These are phyloP conservation scores for Tryphoninae sp. DNA, from an alignment of 2,888 invertebrate species.

Conservation along the genomic window DNA sequence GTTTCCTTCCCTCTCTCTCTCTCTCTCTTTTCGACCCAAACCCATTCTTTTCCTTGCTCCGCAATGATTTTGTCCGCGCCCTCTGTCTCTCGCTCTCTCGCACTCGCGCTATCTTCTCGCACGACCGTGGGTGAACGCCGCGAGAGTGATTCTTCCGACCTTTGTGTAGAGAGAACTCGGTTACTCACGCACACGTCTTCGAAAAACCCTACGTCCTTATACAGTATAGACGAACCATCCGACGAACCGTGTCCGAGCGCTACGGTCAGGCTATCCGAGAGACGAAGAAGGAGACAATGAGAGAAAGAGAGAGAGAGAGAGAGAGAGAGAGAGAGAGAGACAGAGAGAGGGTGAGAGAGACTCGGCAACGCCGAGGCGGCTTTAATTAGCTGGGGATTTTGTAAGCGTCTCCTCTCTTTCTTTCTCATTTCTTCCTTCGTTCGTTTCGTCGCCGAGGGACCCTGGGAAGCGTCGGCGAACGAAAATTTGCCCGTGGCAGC, in stretches of 20 bases:
- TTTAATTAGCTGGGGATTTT: constrained; percentile 78
- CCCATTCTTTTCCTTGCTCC: constrained; percentile 44
- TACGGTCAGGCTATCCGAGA: constrained; percentile 27
- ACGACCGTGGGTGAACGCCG: constrained; percentile 41
- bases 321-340: constrained; percentile 24
- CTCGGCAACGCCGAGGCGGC: constrained; percentile 68
- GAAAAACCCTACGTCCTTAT: constrained; percentile 1
- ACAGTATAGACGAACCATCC: constrained; percentile 13
- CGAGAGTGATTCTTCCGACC: constrained; percentile 45
- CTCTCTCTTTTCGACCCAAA: neutral
- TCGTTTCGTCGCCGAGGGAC: constrained; percentile 23
- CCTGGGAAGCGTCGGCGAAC: constrained; percentile 35
- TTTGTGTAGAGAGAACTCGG: constrained; percentile 38
- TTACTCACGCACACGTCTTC: neutral
- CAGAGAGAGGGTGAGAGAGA: constrained; percentile 31
- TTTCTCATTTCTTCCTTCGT: constrained; percentile 42
- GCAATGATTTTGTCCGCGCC: constrained; percentile 51
- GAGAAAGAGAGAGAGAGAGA: neutral
- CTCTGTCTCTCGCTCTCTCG: constrained; percentile 33
- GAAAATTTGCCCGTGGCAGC: constrained; percentile 46
- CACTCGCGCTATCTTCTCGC: constrained; percentile 13
- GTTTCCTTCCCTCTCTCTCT: constrained; percentile 25
- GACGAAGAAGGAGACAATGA: neutral
- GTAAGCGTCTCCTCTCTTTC: constrained; percentile 51
- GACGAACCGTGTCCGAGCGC: constrained; percentile 34